Conservation (phyloP, 2,888 invertebrate species). For the Ditula angustiorana region DNA sequence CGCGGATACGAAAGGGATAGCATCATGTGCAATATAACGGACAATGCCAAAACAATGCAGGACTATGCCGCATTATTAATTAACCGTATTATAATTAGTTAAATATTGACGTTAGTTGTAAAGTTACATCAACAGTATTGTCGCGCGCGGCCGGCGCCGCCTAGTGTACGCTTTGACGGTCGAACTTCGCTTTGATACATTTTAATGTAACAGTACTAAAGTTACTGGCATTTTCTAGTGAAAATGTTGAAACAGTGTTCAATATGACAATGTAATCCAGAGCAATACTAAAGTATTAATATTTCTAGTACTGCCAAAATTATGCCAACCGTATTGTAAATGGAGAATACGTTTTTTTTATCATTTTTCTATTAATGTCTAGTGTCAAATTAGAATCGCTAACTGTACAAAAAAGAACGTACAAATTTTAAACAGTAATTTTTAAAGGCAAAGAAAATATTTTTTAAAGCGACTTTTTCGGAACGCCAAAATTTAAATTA, state of each 20-base stretch:
- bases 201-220: conserved; percentile 48
- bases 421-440: conserved; percentile 84
- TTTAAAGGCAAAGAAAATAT: conserved; percentile 79
- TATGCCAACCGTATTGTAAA: conserved; percentile 84
- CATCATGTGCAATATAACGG: conserved; percentile 80
- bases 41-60: conserved; percentile 80
- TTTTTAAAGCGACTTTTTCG: conserved; percentile 85
- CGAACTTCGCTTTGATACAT: conserved; percentile 70
- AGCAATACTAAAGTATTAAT: conserved; percentile 86
- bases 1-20: conserved; percentile 62
- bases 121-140: conserved; percentile 83
- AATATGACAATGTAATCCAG: conserved; percentile 84
- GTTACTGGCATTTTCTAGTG: conserved; percentile 63
- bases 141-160: conserved; percentile 66
- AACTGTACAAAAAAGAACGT: conserved; percentile 84
- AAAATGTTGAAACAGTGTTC: conserved; percentile 76
- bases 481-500: conserved; percentile 83
- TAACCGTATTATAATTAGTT: conserved; percentile 82
- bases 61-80: conserved; percentile 72
- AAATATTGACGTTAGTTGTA: conserved; percentile 83
- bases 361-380: conserved; percentile 81
- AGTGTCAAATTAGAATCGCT: conserved; percentile 85
- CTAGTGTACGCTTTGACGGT: conserved; percentile 74
- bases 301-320: conserved; percentile 84
- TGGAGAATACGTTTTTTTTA: conserved; percentile 73